phyloP scores from a whole-genome alignment of 1,140 invertebrate genomes.

The Solenopsis fugax region DNA sequence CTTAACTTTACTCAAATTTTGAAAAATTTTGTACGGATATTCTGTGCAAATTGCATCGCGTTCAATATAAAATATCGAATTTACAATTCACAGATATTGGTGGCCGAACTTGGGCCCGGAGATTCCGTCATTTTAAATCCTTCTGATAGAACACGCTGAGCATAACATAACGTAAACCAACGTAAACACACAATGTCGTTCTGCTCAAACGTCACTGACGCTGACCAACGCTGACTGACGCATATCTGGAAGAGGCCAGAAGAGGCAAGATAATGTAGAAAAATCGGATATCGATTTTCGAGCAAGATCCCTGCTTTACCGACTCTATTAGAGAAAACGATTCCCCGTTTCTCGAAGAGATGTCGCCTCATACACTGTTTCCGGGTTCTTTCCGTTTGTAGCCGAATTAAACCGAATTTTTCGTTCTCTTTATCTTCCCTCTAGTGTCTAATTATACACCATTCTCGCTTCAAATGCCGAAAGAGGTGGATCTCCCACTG shows the following conservation, averaged over 20 bases:
- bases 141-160: neutral
- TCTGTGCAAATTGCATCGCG: neutral
- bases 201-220: too few relatives aligned
- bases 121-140: constrained; percentile 14
- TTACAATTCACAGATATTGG: constrained; percentile 47
- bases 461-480: neutral
- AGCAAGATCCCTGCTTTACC: neutral
- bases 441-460: neutral
- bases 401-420: neutral
- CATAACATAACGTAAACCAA: neutral
- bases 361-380: neutral
- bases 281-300: neutral
- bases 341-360: neutral
- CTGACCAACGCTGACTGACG: too few relatives aligned
- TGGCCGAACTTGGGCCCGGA: neutral
- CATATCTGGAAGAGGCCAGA: neutral
- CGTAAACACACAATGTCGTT: neutral
- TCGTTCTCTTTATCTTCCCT: neutral
- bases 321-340: neutral
- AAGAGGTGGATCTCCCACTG: neutral
- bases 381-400: neutral
- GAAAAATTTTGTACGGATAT: neutral
- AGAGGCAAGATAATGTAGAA: neutral
- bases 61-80: neutral
- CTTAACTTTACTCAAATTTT: neutral